These are phyloP conservation scores for Ophion obscuratus DNA, from an alignment of 2,888 invertebrate species.

Conservation along the genomic window DNA sequence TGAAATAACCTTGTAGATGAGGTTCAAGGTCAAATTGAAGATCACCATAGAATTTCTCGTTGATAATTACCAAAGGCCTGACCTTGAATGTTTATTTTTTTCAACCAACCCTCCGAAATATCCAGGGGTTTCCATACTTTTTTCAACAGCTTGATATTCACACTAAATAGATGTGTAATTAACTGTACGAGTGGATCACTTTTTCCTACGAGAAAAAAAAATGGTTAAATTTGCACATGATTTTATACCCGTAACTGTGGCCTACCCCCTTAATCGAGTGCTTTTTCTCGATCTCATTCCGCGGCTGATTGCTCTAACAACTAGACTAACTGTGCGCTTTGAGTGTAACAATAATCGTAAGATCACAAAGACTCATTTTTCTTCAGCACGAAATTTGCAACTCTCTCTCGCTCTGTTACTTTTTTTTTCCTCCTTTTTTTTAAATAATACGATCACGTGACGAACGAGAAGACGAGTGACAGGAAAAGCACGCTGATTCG, in stretches of 20 bases:
- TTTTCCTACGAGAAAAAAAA: background rate
- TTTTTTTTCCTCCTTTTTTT: background rate
- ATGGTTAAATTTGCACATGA: no score
- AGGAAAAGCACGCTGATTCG: conserved; percentile 55
- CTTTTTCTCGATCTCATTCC: conserved; percentile 30
- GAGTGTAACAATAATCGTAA: conserved; percentile 47
- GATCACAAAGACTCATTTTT: conserved; percentile 7
- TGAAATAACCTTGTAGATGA: no score
- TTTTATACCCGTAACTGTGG: no score
- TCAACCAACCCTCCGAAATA: no score
- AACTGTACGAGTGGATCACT: background rate
- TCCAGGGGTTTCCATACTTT: no score
- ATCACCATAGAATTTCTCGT: no score
- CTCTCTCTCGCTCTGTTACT: background rate
- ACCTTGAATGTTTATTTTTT: no score
- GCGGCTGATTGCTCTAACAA: conserved; percentile 23
- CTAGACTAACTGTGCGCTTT: conserved; percentile 35
- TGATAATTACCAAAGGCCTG: no score
- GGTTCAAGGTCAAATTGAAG: no score
- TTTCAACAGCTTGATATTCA: no score
- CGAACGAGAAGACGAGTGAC: conserved; percentile 32
- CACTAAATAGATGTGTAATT: no score
- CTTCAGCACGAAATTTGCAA: conserved; percentile 21
- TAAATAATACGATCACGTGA: conserved; percentile 18
- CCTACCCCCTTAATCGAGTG: background rate